Percentiles rank a stretch among this genome's conserved stretches.
Conservation (phyloP, 2,888 invertebrate species). For the Brachyptera putata region DNA sequence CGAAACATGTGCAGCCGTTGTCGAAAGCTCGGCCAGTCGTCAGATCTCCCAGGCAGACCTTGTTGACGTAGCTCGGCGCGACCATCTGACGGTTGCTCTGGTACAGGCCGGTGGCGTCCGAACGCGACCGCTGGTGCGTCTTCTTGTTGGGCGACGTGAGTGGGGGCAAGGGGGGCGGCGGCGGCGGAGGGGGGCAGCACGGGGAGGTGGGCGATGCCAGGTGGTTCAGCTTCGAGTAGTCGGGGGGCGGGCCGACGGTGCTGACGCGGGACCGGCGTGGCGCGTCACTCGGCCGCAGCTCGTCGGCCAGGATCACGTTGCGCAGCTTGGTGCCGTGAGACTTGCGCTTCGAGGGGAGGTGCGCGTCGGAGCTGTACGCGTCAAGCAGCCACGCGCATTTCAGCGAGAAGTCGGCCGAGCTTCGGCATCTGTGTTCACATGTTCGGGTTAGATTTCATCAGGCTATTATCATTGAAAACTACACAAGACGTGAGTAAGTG, state of each 20-base stretch:
- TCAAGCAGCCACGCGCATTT: conserved; percentile 95
- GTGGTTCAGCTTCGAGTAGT: conserved; percentile 38
- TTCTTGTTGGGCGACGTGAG: conserved; percentile 56
- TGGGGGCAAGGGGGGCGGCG: conserved; percentile 39
- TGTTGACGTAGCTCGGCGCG: conserved; percentile 39
- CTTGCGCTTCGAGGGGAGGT: conserved; percentile 63
- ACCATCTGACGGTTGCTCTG: conserved; percentile 30
- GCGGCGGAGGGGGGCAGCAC: conserved; percentile 41
- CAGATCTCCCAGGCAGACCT: conserved; percentile 80
- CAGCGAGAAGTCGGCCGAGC: conserved; percentile 92
- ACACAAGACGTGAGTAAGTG: no score
- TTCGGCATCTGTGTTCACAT: conserved; percentile 66
- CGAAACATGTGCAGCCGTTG: conserved; percentile 90
- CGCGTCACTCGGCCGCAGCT: conserved; percentile 48
- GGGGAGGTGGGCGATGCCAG: conserved; percentile 26
- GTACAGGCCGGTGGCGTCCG: conserved; percentile 72
- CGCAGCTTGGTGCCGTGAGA: conserved; percentile 70
- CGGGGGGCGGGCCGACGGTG: conserved; percentile 22
- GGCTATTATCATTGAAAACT: no score
- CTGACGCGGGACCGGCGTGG: conserved; percentile 27
- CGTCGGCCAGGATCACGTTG: conserved; percentile 69
- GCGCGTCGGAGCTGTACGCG: conserved; percentile 79
- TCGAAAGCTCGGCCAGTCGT: conserved; percentile 94
- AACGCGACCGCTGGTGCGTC: conserved; percentile 78
- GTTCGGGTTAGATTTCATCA: no score